phyloP scores from a whole-genome alignment of 2,113 vertebrate genomes.

The Oncorhynchus gorbuscha region DNA sequence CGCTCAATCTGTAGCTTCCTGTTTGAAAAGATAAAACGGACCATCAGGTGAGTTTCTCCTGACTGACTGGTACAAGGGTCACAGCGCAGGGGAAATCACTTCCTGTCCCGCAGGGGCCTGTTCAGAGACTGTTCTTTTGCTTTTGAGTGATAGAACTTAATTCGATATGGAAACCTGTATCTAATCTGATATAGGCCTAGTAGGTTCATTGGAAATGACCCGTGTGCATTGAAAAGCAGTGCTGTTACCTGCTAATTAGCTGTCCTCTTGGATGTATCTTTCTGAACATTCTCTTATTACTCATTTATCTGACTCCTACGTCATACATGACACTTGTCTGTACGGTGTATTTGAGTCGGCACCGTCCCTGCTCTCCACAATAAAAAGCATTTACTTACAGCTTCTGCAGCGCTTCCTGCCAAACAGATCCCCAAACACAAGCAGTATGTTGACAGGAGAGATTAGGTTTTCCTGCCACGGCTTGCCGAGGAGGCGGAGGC shows the following conservation, averaged over 20 bases:
- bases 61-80: conserved; percentile 27
- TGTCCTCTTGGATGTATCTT: background rate
- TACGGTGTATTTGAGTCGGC: too few relatives aligned
- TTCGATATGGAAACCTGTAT: too few relatives aligned
- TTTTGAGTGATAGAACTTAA: too few relatives aligned
- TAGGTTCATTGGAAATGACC: too few relatives aligned
- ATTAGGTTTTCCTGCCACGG: conserved; percentile 71
- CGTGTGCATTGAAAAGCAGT: too few relatives aligned
- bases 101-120: conserved; percentile 45
- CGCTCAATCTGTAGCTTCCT: conserved; percentile 40
- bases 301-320: background rate
- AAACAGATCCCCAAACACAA: conserved; percentile 68
- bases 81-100: conserved; percentile 28
- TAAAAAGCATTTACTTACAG: background rate
- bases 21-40: conserved; percentile 22
- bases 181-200: too few relatives aligned
- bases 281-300: background rate
- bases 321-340: background rate
- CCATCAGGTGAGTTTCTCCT: conserved; percentile 31
- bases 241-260: too few relatives aligned
- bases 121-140: background rate
- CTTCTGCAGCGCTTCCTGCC: conserved; percentile 16
- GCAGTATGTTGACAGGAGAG: conserved; percentile 71
- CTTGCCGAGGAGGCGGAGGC: conserved; percentile 64
- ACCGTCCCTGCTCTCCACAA: background rate